phyloP scores from a whole-genome alignment of 1,140 invertebrate genomes.

The Euglossa dilemma region DNA sequence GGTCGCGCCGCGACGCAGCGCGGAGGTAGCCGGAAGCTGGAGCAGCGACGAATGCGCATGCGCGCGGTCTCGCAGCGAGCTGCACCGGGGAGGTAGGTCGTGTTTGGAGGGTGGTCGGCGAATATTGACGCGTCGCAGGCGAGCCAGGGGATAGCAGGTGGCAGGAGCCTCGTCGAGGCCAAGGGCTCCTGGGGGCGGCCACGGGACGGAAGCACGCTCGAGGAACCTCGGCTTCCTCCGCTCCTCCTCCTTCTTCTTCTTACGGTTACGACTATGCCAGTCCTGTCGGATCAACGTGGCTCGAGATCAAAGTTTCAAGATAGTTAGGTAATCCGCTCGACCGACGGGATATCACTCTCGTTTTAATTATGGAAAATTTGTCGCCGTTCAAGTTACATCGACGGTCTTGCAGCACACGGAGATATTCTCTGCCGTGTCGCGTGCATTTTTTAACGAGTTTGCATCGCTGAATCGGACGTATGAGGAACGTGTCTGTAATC shows the following conservation, averaged over 20 bases:
- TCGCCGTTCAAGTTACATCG: background rate
- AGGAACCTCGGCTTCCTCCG: constrained; percentile 9
- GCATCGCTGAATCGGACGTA: too few relatives aligned
- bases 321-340: constrained; percentile 4
- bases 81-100: constrained; percentile 29
- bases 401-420: too few relatives aligned
- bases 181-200: constrained; percentile 65
- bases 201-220: constrained; percentile 33
- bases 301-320: constrained; percentile 19
- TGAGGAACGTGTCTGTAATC: too few relatives aligned
- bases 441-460: background rate
- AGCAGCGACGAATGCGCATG: constrained; percentile 42
- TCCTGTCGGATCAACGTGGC: too few relatives aligned
- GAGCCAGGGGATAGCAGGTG: constrained; percentile 70
- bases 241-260: constrained; percentile 14
- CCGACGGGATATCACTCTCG: background rate
- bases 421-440: background rate
- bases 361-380: constrained; percentile 24
- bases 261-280: background rate
- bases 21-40: background rate
- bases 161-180: constrained; percentile 63
- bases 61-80: constrained; percentile 28
- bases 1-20: background rate
- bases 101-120: constrained; percentile 58
- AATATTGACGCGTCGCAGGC: constrained; percentile 72